A percentile compares a stretch with the other conserved stretches of the same genome.
phyloP scores from a whole-genome alignment of 2,113 vertebrate genomes.

The human region GRCh38 chr17:59992001-59992500 shows the following conservation, averaged over 20 bases:
- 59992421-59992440: background rate
- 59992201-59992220: background rate
- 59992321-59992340: background rate
- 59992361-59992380: background rate
- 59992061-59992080: background rate
- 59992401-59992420: background rate
- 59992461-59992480: background rate
- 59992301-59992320: background rate
- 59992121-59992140: background rate
- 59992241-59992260: background rate
- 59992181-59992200: background rate
- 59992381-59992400: background rate
- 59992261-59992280: background rate
- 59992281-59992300: background rate
- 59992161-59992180: background rate
- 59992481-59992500: background rate
- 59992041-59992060: background rate
- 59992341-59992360: background rate
- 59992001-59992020: constrained; percentile 3
- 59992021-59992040: background rate
- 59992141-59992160: background rate
- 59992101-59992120: background rate
- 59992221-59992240: background rate
- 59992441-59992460: constrained; percentile 1
- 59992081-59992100: background rate